These are phyloP conservation scores for Caerostris darwini DNA, from an alignment of 1,140 invertebrate genomes.

Conservation along the genomic window DNA sequence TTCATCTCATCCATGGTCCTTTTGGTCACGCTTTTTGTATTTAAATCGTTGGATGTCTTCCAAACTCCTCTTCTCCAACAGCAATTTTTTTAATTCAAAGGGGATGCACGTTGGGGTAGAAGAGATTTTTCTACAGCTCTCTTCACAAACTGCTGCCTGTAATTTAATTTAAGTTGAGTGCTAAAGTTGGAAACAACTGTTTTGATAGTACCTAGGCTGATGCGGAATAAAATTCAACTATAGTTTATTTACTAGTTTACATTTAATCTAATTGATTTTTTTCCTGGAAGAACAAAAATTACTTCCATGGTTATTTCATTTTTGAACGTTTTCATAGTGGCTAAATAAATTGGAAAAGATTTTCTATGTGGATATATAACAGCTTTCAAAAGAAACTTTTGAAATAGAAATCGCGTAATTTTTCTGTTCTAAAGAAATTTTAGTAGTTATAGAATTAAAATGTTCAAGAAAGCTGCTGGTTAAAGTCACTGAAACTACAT, in stretches of 20 bases:
- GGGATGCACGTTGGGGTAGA: neutral
- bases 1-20: constrained; percentile 55
- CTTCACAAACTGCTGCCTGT: neutral
- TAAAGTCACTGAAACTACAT: no score
- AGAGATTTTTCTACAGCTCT: constrained; percentile 28
- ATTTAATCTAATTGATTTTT: neutral
- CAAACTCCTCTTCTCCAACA: constrained; percentile 8
- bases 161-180: constrained; percentile 34
- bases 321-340: neutral
- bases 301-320: neutral
- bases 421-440: no score
- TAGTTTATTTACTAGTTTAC: neutral
- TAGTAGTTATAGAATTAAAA: no score
- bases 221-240: neutral
- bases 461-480: no score
- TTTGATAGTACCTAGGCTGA: neutral
- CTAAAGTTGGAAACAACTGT: neutral
- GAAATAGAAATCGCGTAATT: no score
- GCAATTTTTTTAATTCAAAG: neutral
- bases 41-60: constrained; percentile 54
- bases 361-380: no score
- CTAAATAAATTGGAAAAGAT: no score
- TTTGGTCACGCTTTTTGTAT: constrained; percentile 52
- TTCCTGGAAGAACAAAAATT: neutral
- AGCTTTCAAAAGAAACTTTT: no score